Evolutionary conservation across 1,140 invertebrate species (phyloP), one percentile per base, ranked within the genome.

Genomic region (Temnothorax nylanderi): DNA sequence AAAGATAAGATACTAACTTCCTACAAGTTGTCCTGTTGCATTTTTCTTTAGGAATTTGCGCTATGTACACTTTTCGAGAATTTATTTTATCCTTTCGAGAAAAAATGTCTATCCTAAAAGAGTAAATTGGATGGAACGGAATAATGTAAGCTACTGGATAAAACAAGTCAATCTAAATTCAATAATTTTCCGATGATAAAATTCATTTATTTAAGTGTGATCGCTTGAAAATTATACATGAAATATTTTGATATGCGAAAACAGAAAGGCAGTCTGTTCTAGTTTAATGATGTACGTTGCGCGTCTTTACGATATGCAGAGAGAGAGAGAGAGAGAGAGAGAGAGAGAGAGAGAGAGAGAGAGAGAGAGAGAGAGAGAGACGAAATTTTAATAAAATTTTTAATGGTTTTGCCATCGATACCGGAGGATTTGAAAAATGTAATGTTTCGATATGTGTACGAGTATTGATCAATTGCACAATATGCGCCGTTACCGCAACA

Each of bases 321-420:
- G 26, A 26, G 26, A 16, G 1, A 26, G 26, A 26, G 26, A 26
- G 26, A 26, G 26, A 26, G 26, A 26, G 26, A 26, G 26, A 26
- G 26, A 26, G n/a, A n/a, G n/a, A n/a, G n/a, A n/a, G n/a, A n/a
- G n/a, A n/a, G n/a, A n/a, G n/a, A n/a, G n/a, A n/a, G n/a, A n/a
- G n/a, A n/a, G n/a, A n/a, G n/a, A n/a, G n/a, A n/a, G n/a, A n/a
- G n/a, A n/a, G 26, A 26, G 26, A 32, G 37, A 72, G 16, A 32
- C 11, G 37, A 58, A 44, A 58, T 71, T 81, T 56, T 21, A 71
- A 71, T 81, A 16, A 81, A 44, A 71, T 13, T 58, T 82, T 72
- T 58, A 58, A 80, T 67, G 10, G 21, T n/a, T 5, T n/a, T 51
- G 64, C 34, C 8, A 54, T 81, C 34, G 49, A 58, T 32, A 16